Evolutionary conservation across 2,797 vertebrate genomes (phyloP).

Genomic region (Molossus molossus): DNA sequence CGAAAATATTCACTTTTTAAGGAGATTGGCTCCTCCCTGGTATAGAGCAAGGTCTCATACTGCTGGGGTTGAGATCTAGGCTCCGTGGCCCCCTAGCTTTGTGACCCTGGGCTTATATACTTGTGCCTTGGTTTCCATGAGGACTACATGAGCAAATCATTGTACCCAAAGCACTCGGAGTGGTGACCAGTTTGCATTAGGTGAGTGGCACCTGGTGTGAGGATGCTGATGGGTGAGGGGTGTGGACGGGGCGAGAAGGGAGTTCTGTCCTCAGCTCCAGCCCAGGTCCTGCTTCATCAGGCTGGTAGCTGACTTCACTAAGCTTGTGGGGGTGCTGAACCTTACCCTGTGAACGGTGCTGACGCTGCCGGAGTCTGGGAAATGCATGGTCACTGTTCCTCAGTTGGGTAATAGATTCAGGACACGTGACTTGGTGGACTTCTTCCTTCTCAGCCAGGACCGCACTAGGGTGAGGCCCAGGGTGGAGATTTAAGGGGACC

Average conservation of each 20-base stretch:
- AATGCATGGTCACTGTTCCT: background rate
- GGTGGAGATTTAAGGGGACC: background rate
- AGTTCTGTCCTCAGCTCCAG: background rate
- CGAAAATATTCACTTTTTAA: background rate
- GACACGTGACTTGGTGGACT: background rate
- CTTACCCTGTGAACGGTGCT: too few relatives aligned
- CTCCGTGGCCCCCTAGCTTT: background rate
- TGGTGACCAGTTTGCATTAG: fast-evolving
- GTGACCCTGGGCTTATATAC: background rate
- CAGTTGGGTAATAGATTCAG: background rate
- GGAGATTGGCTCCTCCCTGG: background rate
- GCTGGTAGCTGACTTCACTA: background rate
- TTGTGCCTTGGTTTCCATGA: background rate
- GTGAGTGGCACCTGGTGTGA: background rate
- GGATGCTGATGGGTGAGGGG: fast-evolving
- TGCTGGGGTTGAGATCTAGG: background rate
- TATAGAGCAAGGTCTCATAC: too few relatives aligned
- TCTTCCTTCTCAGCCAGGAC: background rate
- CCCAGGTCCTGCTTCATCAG: background rate
- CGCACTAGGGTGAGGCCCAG: background rate
- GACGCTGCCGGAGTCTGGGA: background rate
- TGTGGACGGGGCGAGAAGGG: background rate
- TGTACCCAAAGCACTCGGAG: background rate
- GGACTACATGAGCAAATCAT: background rate
- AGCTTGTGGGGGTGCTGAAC: background rate